Evolutionary conservation across 2,888 invertebrate genomes (phyloP).

Genomic region (Liopterus haemorrhoidalis): DNA sequence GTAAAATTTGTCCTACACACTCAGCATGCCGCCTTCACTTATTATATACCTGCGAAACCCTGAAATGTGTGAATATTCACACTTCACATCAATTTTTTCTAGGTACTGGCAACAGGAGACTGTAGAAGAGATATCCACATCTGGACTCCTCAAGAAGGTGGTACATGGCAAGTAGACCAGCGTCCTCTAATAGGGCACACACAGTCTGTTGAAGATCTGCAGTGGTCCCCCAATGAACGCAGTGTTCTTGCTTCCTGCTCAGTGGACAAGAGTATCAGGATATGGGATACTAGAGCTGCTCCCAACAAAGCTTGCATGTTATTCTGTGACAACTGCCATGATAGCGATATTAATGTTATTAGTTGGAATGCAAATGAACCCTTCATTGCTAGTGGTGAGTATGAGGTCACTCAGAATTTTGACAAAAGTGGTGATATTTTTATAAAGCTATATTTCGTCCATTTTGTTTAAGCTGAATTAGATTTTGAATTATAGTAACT

Average conservation of each 20-base stretch:
- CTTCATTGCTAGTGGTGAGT: constrained; percentile 73
- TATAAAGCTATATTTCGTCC: too few relatives aligned
- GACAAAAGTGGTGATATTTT: too few relatives aligned
- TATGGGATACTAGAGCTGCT: constrained; percentile 90
- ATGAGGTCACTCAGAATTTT: too few relatives aligned
- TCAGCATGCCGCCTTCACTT: too few relatives aligned
- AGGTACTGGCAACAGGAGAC: constrained; percentile 90
- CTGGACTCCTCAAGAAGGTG: constrained; percentile 78
- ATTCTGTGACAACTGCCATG: constrained; percentile 77
- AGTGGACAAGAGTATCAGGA: constrained; percentile 81
- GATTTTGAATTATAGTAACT: too few relatives aligned
- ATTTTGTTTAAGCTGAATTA: too few relatives aligned
- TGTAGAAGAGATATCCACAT: constrained; percentile 88
- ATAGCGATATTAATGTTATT: constrained; percentile 93
- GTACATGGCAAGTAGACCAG: constrained; percentile 86
- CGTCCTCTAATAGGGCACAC: constrained; percentile 82
- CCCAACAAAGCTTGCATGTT: constrained; percentile 89
- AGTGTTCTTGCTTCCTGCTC: constrained; percentile 86
- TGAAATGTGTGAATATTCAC: too few relatives aligned
- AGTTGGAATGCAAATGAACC: constrained; percentile 92
- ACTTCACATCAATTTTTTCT: too few relatives aligned
- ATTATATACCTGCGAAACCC: too few relatives aligned
- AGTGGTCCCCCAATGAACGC: constrained; percentile 96
- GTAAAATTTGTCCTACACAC: too few relatives aligned
- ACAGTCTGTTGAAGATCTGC: constrained; percentile 93